Evolutionary conservation across 2,888 invertebrate species (phyloP), one percentile per base, ranked within the genome.

Genomic region (Tethea ocularis): DNA sequence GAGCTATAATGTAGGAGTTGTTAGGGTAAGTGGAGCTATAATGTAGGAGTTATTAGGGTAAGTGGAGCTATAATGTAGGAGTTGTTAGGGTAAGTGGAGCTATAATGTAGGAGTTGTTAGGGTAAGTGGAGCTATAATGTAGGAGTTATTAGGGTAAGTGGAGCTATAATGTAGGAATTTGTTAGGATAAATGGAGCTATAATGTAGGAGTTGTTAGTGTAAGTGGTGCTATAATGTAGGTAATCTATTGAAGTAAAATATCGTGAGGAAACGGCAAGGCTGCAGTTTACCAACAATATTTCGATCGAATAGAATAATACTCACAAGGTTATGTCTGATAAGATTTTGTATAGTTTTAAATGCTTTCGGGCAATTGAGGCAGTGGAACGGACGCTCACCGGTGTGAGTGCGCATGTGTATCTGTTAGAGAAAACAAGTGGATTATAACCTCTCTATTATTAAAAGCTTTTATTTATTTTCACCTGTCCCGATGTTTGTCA

Each of bases 381-480:
- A 46, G 17, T 46, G 33, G 75, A 77, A 22, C 83, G 86, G 17
- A 83, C 86, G 23, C 64, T 86, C 57, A 1, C 57, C 57, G 13
- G 57, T 57, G 57, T 57, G 57, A 1, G 46, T 46, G 1, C 46
- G 46, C 46, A 46, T 46, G 46, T 46, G 46, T 8, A 46, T 8
- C 46, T 46, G 20, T 20, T 2, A 20, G 10, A 20, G 20, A 17
- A 46, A 7, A 46, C 1, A 46, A 7, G 3, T 5, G 26, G 26
- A 26, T 26, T 26, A 26, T 7, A 26, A 7, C 7, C 26, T 26
- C 5, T 7, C 5, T 26, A 6, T 26, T 26, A 24, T 24, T 24
- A n/a, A n/a, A n/a, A n/a, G n/a, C n/a, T n/a, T n/a, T n/a, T n/a
- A n/a, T n/a, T n/a, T n/a, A n/a, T n/a, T n/a, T n/a, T n/a, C n/a